Conservation (phyloP, 2,888 invertebrate genomes). For the Ochropleura leucogaster region DNA sequence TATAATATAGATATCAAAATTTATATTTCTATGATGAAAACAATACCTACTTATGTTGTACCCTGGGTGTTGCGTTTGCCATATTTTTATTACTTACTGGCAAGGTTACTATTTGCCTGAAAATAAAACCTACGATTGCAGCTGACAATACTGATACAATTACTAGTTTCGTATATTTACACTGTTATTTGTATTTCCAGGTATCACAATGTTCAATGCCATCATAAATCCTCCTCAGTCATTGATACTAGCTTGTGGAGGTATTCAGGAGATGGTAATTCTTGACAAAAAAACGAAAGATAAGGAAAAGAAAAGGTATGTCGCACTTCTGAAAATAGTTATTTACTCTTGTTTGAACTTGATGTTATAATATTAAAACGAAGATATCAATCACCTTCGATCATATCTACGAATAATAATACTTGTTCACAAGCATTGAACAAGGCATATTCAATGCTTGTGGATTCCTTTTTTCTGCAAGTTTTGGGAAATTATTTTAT, state of each 20-base stretch:
- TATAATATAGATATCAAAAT: not conserved
- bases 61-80: not conserved
- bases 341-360: not conserved
- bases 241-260: conserved; percentile 97
- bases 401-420: no score
- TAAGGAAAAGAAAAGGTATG: not conserved
- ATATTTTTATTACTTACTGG: not conserved
- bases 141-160: not conserved
- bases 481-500: no score
- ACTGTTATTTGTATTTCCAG: conserved; percentile 78
- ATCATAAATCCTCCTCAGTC: conserved; percentile 99
- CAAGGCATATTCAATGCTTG: no score
- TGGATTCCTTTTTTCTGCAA: no score
- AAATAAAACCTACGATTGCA: not conserved
- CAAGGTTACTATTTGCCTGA: not conserved
- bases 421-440: no score
- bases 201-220: conserved; percentile 96
- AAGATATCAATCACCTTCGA: no score
- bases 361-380: not conserved
- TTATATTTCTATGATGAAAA: not conserved
- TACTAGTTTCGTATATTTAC: not conserved
- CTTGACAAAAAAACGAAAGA: conserved; percentile 88
- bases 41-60: not conserved
- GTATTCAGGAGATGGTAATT: conserved; percentile 93
- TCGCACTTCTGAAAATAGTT: not conserved